phyloP scores from a whole-genome alignment of 2,888 invertebrate species.

The Athripsodes cinereus region DNA sequence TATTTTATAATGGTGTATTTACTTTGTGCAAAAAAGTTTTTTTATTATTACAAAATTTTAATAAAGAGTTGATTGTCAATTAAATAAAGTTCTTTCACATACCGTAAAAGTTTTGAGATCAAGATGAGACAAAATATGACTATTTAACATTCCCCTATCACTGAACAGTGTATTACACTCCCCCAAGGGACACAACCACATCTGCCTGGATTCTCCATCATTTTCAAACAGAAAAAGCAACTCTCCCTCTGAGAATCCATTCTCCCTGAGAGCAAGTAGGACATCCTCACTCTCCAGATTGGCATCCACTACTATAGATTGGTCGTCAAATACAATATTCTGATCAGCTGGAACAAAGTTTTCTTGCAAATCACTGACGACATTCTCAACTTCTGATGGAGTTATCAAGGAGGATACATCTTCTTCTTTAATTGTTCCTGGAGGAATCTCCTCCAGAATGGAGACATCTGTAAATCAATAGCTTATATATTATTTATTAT shows the following conservation, averaged over 20 bases:
- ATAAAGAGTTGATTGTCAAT: too few species aligned
- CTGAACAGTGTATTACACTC: slow-evolving; percentile 21
- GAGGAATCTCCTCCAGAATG: neutral
- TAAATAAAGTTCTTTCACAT: too few species aligned
- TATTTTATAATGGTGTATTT: too few species aligned
- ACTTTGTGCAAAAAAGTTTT: too few species aligned
- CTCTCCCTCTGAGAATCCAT: slow-evolving; percentile 13
- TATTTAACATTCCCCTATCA: slow-evolving; percentile 14
- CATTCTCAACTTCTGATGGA: neutral
- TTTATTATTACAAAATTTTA: too few species aligned
- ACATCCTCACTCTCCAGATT: neutral
- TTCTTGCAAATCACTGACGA: neutral
- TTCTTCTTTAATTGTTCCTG: neutral
- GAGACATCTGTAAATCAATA: neutral
- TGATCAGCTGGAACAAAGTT: neutral
- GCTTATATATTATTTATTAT: too few species aligned
- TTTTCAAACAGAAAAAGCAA: slow-evolving; percentile 11
- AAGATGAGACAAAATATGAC: slow-evolving; percentile 24
- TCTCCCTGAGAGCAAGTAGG: slow-evolving; percentile 4
- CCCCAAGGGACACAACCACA: slow-evolving; percentile 24
- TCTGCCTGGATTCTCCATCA: slow-evolving; percentile 6
- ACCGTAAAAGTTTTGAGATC: slow-evolving; percentile 23
- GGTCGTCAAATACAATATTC: too few species aligned
- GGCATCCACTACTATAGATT: neutral
- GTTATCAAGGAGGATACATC: neutral